Conservation (phyloP, 1,140 invertebrate species). For the Diorhabda sublineata region DNA sequence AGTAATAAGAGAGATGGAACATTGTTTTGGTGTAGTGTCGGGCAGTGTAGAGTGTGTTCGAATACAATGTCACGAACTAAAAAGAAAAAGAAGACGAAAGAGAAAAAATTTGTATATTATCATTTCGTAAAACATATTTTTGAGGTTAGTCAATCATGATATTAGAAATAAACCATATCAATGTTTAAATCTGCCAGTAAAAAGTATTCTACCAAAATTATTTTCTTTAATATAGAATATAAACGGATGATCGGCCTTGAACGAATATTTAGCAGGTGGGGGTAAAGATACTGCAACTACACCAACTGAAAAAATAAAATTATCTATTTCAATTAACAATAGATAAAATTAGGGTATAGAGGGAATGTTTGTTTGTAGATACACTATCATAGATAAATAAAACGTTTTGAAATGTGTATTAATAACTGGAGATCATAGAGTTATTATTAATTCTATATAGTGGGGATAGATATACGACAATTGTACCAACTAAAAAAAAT, state of each 20-base stretch:
- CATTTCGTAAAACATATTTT: neutral
- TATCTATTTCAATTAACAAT: no score
- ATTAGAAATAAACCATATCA: no score
- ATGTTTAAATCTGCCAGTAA: neutral
- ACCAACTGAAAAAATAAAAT: neutral
- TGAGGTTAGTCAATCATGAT: no score
- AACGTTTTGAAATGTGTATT: no score
- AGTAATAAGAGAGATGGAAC: neutral
- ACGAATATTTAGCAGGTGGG: neutral
- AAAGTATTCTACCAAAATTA: neutral
- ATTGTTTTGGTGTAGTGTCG: neutral
- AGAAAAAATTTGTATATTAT: neutral
- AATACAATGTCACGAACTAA: neutral
- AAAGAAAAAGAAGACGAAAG: neutral
- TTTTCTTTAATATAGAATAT: constrained; percentile 4
- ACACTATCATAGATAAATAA: no score
- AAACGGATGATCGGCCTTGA: neutral
- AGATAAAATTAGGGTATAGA: no score
- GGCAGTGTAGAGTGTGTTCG: neutral
- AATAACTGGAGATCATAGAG: no score
- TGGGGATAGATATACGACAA: neutral
- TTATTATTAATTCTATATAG: no score
- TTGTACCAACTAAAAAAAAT: neutral
- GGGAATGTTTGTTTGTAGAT: no score
- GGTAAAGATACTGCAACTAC: neutral